Conservation (phyloP, 1,140 invertebrate genomes). For the Lasaia peninsularis region DNA sequence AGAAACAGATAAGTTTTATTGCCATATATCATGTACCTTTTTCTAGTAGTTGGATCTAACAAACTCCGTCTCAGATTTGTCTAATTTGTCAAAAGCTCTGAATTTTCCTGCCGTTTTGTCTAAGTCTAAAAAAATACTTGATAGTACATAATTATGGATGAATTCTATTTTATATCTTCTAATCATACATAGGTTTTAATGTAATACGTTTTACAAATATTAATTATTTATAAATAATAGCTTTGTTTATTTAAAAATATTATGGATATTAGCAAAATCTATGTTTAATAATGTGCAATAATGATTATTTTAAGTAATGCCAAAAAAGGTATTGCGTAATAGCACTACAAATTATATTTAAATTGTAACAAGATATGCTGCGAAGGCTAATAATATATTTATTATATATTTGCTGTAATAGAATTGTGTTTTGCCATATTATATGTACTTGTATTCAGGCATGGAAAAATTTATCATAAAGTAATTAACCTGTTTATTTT, state of each 20-base stretch:
- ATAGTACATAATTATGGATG: not conserved
- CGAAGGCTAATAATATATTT: too few species aligned
- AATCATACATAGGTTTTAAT: not conserved
- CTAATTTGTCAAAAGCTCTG: not conserved
- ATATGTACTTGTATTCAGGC: too few species aligned
- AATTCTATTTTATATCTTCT: not conserved
- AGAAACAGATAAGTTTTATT: not conserved
- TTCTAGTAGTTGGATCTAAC: not conserved
- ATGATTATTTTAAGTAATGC: not conserved
- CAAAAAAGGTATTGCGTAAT: not conserved
- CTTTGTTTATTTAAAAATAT: not conserved
- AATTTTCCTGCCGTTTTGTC: slow-evolving; percentile 1
- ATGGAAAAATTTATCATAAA: too few species aligned
- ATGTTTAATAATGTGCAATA: slow-evolving; percentile 2
- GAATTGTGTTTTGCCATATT: too few species aligned
- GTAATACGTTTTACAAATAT: not conserved
- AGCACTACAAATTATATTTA: not conserved
- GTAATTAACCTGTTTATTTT: too few species aligned
- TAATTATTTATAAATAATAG: not conserved
- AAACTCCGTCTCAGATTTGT: not conserved
- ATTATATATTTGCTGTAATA: too few species aligned
- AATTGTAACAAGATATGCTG: not conserved
- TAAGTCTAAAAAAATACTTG: not conserved
- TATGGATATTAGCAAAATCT: slow-evolving; percentile 4
- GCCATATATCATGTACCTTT: slow-evolving; percentile 2